Evolutionary conservation across 2,113 vertebrate genomes (phyloP), one percentile per base, ranked within the genome.

Genomic region (Catharus fuscescens): DNA sequence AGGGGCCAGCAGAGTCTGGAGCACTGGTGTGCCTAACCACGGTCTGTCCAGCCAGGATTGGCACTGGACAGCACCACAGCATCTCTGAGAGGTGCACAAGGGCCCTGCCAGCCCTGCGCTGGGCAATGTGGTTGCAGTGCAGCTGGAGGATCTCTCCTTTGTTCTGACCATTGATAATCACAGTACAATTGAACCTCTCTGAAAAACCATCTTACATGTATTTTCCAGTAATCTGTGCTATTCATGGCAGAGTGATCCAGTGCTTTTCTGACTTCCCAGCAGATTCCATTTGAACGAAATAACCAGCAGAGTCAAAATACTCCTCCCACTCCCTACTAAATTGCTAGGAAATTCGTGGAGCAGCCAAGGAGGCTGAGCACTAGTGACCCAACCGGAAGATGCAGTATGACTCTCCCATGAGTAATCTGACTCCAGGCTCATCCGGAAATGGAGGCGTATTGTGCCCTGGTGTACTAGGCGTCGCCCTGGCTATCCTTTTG

Each of bases 361-460:
- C 17, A 26, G 57, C 15, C 45, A 21, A 18, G 10, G 38, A 53
- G 18, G 17, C 20, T 32, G 24, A 69, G 38, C 29, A 9, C 1
- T 4, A 56, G 26, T 21, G 34, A 65, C 32, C 3, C 24, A 44
- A 2, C 14, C 0, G 0, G n/a, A 19, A 73, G 9, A 6, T 10
- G 28, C 10, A 42, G 38, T 8, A 18, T 1, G 3, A 73, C 59
- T 70, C 53, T 57, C 21, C 25, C 23, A 2, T 2, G 2, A 44
- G 54, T 67, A 76, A 83, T 19, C 42, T 21, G 47, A 36, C 25
- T 59, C 47, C 31, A 18, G 28, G 23, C 26, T 76, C 0, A 0
- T 31, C 28, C 25, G 44, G 34, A 64, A 60, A 64, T 32, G 44
- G 44, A 52, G 54, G 25, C 2, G 2, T 6, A 1, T 15, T 25